phyloP scores from a whole-genome alignment of 2,888 invertebrate genomes.

The Heterodera filipjevi region DNA sequence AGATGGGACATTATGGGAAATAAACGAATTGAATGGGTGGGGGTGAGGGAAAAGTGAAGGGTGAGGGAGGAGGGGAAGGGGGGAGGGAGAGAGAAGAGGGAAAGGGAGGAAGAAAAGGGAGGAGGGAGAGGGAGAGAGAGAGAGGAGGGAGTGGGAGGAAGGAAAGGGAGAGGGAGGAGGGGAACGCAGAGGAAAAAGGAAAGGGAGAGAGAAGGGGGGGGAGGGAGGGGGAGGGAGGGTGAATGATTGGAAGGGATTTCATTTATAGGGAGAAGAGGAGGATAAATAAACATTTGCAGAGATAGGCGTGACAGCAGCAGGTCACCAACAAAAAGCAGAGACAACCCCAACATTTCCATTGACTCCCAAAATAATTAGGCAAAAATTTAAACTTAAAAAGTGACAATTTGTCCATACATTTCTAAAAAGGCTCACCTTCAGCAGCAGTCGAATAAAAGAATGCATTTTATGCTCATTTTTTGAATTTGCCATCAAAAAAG shows the following conservation, averaged over 20 bases:
- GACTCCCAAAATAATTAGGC: neutral
- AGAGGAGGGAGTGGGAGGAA: neutral
- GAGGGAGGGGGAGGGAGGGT: neutral
- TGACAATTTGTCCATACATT: too few relatives aligned
- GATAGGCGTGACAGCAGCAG: neutral
- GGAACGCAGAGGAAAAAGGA: too few relatives aligned
- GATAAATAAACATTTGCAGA: neutral
- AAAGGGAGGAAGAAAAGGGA: too few relatives aligned
- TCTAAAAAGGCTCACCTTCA: neutral
- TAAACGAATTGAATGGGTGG: neutral
- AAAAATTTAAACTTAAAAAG: too few relatives aligned
- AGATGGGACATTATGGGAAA: neutral
- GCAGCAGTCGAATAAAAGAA: neutral
- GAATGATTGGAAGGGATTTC: neutral
- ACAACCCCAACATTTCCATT: neutral
- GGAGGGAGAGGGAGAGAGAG: neutral
- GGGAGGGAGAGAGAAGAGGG: neutral
- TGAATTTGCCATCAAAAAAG: constrained; percentile 1
- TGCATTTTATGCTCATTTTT: neutral
- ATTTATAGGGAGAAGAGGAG: neutral
- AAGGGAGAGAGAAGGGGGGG: neutral
- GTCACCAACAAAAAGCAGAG: neutral
- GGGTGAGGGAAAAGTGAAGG: neutral
- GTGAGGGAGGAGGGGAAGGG: neutral
- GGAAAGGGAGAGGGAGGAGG: neutral